Base-by-base conservation (phyloP, 2,888 invertebrate species). In the Philereme vetulata region DNA sequence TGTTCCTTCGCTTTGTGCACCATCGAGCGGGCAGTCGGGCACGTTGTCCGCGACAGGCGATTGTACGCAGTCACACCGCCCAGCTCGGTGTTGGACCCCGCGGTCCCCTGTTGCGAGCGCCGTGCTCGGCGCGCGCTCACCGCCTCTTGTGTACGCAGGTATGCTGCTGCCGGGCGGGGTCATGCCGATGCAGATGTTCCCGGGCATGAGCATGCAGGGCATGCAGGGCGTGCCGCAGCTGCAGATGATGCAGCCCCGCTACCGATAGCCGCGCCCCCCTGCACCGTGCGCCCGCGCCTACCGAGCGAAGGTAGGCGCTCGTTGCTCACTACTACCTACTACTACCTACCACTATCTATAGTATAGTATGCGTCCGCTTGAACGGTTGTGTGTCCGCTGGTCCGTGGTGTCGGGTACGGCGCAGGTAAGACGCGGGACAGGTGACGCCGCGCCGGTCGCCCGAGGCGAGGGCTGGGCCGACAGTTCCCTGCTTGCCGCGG, bases 171-270 rank as follows among this genome's bases (percentile, higher is more conserved):
- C 89, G 81, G 85, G 86, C 78, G 89, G 93, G 57, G 87, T 94
- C 90, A 80, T 93, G 83, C 86, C 80, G 77, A 91, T 61, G 61
- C 61, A 61, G 75, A 91, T 94, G 93, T 90, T 90, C 81, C 56
- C 85, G 71, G 83, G 84, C 42, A 56, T 61, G 61, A 52, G 61
- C 48, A 33, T 47, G 51, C 46, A 35, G 7, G 45, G 51, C 42
- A n/a, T 53, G 57, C 54, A 38, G 3, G 78, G 86, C 78, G 88
- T 94, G 72, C 51, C 51, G 1, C 43, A 42, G 6, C 47, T 62
- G 51, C 93, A 93, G 66, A 93, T 95, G 94, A 96, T 97, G 96
- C 96, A 96, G 90, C 97, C 96, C 73, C 95, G 97, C 90, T 97
- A 94, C 94, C 96, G 97, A 94, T 97, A 96, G 96, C 87, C 80